Evolutionary conservation across 2,113 vertebrate species (phyloP).

Genomic region (Oreocharis arfaki): DNA sequence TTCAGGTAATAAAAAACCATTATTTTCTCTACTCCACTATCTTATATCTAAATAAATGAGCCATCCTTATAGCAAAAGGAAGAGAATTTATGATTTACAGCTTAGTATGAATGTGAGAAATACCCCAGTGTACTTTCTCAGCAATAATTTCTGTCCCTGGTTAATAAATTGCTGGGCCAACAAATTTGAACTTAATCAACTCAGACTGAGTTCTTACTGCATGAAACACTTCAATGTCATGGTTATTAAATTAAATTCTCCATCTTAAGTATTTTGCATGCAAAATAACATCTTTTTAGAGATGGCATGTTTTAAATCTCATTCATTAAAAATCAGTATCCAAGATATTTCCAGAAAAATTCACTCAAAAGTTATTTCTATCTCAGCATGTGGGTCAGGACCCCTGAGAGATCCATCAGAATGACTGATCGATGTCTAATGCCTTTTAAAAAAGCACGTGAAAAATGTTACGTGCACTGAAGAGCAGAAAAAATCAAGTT

Average conservation of each 20-base stretch:
- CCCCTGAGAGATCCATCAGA: neutral
- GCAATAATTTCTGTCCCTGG: neutral
- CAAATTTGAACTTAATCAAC: slow-evolving; percentile 10
- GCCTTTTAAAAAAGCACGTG: neutral
- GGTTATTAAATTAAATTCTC: neutral
- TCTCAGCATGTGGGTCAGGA: neutral
- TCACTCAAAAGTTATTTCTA: neutral
- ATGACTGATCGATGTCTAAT: neutral
- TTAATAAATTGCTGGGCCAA: slow-evolving; percentile 20
- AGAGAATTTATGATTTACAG: neutral
- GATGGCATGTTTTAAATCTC: neutral
- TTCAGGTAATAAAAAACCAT: neutral
- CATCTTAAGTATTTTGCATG: neutral
- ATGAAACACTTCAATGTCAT: neutral
- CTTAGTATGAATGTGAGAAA: neutral
- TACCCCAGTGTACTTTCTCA: neutral
- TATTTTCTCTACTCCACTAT: neutral
- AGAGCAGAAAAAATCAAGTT: neutral
- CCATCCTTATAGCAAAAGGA: neutral
- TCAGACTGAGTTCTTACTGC: neutral
- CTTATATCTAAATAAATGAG: neutral
- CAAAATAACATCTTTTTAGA: neutral
- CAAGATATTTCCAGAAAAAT: neutral
- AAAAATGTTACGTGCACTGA: neutral
- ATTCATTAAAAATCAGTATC: neutral